A percentile compares a stretch with the other conserved stretches of the same genome.
phyloP scores from a whole-genome alignment of 1,140 invertebrate genomes.

The Notospermus geniculatus region DNA sequence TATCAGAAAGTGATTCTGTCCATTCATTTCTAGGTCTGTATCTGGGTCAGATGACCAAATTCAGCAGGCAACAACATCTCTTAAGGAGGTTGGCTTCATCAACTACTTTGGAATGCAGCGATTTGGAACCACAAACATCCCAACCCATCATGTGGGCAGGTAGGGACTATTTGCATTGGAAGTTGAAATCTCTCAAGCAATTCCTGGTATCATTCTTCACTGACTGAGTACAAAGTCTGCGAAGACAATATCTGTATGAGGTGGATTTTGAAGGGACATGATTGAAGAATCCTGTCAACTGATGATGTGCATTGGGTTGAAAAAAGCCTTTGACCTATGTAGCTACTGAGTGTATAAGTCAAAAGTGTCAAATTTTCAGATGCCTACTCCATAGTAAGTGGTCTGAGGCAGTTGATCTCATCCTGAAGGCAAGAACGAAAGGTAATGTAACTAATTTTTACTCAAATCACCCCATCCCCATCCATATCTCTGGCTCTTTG shows the following conservation, averaged over 20 bases:
- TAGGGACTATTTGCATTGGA: constrained; percentile 20
- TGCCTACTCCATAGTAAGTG: constrained; percentile 74
- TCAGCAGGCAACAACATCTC: constrained; percentile 62
- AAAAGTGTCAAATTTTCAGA: constrained; percentile 48
- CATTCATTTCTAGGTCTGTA: constrained; percentile 63
- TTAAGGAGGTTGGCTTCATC: constrained; percentile 82
- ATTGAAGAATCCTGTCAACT: too few species aligned
- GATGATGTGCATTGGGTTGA: too few species aligned
- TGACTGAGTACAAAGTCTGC: too few species aligned
- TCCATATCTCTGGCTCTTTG: too few species aligned
- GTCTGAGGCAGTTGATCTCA: constrained; percentile 72
- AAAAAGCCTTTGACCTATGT: too few species aligned
- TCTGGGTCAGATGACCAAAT: constrained; percentile 65
- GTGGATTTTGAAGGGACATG: too few species aligned
- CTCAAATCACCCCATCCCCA: too few species aligned
- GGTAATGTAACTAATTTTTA: too few species aligned
- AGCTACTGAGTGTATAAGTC: too few species aligned
- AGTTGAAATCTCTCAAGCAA: too few species aligned
- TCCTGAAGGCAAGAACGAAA: constrained; percentile 69
- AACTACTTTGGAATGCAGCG: constrained; percentile 98
- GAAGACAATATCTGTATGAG: too few species aligned
- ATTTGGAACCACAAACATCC: constrained; percentile 82
- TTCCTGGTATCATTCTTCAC: too few species aligned
- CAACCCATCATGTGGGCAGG: constrained; percentile 82
- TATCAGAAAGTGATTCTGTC: background rate